A percentile compares a stretch with the other conserved stretches of the same genome.
Conservation (phyloP, 2,797 vertebrate genomes). For the Eurystomus glaucurus region DNA sequence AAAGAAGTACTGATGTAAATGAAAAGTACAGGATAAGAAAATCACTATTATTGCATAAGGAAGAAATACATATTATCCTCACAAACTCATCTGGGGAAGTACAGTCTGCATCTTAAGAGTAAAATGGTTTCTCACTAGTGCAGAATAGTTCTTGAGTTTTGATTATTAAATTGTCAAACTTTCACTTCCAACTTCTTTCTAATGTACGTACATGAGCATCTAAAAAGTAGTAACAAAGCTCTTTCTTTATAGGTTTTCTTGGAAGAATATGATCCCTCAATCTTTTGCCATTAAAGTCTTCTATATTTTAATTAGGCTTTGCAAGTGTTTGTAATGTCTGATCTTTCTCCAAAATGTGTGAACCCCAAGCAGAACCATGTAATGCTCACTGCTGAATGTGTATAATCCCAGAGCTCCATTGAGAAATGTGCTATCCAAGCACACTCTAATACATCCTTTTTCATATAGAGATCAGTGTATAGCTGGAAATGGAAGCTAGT, state of each 20-base stretch:
- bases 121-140: neutral
- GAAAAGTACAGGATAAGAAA: neutral
- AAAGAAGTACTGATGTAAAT: neutral
- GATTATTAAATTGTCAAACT: neutral
- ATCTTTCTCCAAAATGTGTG: neutral
- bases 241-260: neutral
- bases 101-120: neutral
- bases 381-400: neutral
- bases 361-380: neutral
- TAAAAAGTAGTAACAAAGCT: neutral
- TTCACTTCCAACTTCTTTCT: neutral
- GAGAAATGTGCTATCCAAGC: neutral
- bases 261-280: neutral
- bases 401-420: neutral
- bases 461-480: neutral
- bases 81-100: neutral
- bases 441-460: neutral
- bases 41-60: neutral
- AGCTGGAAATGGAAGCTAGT: neutral
- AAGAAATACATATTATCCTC: neutral
- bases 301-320: neutral
- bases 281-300: neutral
- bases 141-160: neutral
- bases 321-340: neutral
- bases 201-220: neutral